phyloP scores from a whole-genome alignment of 2,888 invertebrate species.

The Linnaemya tessellans region DNA sequence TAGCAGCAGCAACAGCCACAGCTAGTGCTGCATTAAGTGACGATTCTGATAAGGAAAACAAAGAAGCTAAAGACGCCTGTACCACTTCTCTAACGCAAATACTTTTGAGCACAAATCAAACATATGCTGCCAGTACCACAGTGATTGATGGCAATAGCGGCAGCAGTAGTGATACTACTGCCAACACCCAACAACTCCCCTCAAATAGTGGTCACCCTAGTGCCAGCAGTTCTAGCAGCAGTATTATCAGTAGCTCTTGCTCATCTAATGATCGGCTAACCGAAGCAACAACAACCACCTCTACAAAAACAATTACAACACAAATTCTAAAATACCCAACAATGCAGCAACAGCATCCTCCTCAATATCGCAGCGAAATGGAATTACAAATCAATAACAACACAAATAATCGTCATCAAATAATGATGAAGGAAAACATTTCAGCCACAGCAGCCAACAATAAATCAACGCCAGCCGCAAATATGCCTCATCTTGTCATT shows the following conservation, averaged over 20 bases:
- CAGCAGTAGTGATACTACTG: constrained; percentile 28
- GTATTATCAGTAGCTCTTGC: constrained; percentile 76
- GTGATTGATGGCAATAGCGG: constrained; percentile 42
- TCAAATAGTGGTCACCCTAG: constrained; percentile 56
- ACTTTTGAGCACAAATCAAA: constrained; percentile 57
- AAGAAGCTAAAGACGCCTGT: constrained; percentile 77
- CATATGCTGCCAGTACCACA: constrained; percentile 54
- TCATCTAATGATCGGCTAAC: constrained; percentile 76
- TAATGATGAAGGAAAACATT: constrained; percentile 73
- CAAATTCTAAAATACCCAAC: constrained; percentile 75
- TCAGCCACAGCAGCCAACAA: constrained; percentile 70
- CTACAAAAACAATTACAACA: constrained; percentile 78
- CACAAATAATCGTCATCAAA: constrained; percentile 73
- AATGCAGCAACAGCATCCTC: constrained; percentile 66
- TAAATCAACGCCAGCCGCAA: constrained; percentile 64
- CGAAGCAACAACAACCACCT: constrained; percentile 75
- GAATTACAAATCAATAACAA: constrained; percentile 79
- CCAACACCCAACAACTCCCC: constrained; percentile 30
- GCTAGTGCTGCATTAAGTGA: constrained; percentile 73
- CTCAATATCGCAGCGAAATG: constrained; percentile 79
- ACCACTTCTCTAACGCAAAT: constrained; percentile 58
- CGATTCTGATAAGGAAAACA: constrained; percentile 83
- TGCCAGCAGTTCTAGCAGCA: constrained; percentile 77
- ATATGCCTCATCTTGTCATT: constrained; percentile 67
- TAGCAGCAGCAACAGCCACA: constrained; percentile 47